phyloP scores from a whole-genome alignment of 1,140 invertebrate species.

The Drosophila navojoa region DNA sequence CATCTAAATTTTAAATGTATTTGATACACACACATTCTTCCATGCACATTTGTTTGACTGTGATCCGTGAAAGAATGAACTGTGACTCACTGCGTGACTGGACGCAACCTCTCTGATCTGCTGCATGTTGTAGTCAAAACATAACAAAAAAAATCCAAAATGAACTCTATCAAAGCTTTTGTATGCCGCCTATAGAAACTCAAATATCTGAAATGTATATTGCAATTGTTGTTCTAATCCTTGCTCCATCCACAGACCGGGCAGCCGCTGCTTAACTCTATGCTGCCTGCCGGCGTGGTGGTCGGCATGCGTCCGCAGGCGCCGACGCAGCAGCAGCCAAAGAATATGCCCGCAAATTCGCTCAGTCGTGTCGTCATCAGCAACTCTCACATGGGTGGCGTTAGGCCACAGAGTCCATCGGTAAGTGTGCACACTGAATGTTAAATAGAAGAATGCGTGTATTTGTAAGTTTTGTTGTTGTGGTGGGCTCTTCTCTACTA shows the following conservation, averaged over 20 bases:
- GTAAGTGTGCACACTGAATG: slow-evolving; percentile 85
- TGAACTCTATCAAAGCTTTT: slow-evolving; percentile 30
- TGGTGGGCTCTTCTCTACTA: slow-evolving; percentile 67
- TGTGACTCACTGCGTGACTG: slow-evolving; percentile 5
- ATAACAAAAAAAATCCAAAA: slow-evolving; percentile 17
- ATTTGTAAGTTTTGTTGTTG: slow-evolving; percentile 50
- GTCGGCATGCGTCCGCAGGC: slow-evolving; percentile 90
- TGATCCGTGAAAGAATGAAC: slow-evolving; percentile 18
- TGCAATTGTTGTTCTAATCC: background rate
- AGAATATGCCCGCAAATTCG: slow-evolving; percentile 88
- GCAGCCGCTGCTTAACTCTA: slow-evolving; percentile 84
- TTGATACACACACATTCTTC: slow-evolving; percentile 5
- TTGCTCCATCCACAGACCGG: slow-evolving; percentile 64
- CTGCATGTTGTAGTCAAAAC: slow-evolving; percentile 65
- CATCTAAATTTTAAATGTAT: background rate
- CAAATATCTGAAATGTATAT: background rate
- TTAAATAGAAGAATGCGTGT: background rate
- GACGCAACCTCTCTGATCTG: slow-evolving; percentile 32
- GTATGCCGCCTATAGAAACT: slow-evolving; percentile 31
- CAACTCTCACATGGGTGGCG: slow-evolving; percentile 91
- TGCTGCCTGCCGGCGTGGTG: slow-evolving; percentile 91
- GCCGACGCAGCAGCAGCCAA: slow-evolving; percentile 88
- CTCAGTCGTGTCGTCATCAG: slow-evolving; percentile 90
- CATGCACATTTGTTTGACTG: slow-evolving; percentile 23
- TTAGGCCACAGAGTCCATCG: slow-evolving; percentile 90